Evolutionary conservation across 1,140 invertebrate genomes (phyloP), one percentile per base, ranked within the genome.

Genomic region (Rhagoletis pomonella): DNA sequence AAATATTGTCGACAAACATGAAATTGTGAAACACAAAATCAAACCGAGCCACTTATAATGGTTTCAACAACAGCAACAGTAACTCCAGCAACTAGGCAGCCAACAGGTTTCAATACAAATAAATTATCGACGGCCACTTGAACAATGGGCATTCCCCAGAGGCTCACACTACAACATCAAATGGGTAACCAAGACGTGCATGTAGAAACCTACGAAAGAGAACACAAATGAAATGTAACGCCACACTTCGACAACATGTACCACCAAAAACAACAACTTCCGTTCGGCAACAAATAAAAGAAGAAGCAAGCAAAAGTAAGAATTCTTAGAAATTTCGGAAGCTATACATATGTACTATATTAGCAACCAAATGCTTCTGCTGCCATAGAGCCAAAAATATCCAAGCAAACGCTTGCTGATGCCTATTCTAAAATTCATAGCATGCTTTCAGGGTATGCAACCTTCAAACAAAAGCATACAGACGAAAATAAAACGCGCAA

Each of bases 341-440:
- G 29, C 29, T 29, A 29, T 29, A 29, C 29, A 29, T 29, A 29
- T 29, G 29, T 29, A 1, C 29, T 29, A 29, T 55, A 55, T 55
- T 42, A 69, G 65, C 65, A 12, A 9, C 65, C 64, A 67, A 67
- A 4, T 10, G 67, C 67, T 73, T 44, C 12, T 44, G 42, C 4
- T 44, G 14, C 12, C 42, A 73, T 10, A 73, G 42, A 73, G 10
- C 17, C 39, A 12, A 73, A 29, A 47, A 73, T 44, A 73, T 47
- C 42, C 5, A 44, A 47, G 67, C 67, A 73, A 44, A 42, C 17
- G 42, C 67, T n/a, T 67, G 5, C n/a, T 42, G 12, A 12, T 14
- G 67, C 9, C 10, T 73, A 73, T n/a, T 73, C 67, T 47, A 73
- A 73, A 44, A 73, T 73, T 44, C 67, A 73, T 73, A 17, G 67